A percentile compares a stretch with the other conserved stretches of the same genome.
Conservation (phyloP, 2,888 invertebrate genomes). For the Cryptophagus acutangulus region DNA sequence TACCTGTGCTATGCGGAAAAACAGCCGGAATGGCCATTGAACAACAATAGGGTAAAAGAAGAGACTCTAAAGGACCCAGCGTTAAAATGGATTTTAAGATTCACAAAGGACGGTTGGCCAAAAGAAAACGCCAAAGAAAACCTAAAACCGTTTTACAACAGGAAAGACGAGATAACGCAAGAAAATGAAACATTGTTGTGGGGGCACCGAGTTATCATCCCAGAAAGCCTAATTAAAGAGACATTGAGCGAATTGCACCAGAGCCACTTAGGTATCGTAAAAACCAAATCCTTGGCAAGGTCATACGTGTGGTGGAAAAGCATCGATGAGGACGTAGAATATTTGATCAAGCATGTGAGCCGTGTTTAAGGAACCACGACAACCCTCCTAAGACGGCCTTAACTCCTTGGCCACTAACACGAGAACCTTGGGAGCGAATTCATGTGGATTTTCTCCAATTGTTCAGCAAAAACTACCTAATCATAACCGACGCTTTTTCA, state of each 20-base stretch:
- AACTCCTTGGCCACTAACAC: conserved; percentile 6
- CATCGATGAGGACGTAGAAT: conserved; percentile 11
- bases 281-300: conserved; percentile 9
- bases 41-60: neutral
- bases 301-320: conserved; percentile 10
- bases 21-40: neutral
- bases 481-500: conserved; percentile 7
- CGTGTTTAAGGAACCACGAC: too few species aligned
- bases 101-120: conserved; percentile 4
- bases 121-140: too few species aligned
- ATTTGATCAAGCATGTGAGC: too few species aligned
- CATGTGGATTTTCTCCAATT: conserved; percentile 7
- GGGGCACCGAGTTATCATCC: conserved; percentile 13
- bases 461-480: conserved; percentile 3
- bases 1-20: conserved; percentile 6
- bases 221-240: conserved; percentile 6
- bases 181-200: conserved; percentile 11
- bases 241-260: conserved; percentile 15
- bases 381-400: conserved; percentile 6
- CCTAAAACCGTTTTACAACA: conserved; percentile 9
- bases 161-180: conserved; percentile 9
- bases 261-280: conserved; percentile 23
- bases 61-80: neutral
- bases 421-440: conserved; percentile 5
- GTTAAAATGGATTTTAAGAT: conserved; percentile 2